Percentiles rank a stretch among this genome's conserved stretches.
Conservation (phyloP, 2,888 invertebrate genomes). For the Macaria notata region DNA sequence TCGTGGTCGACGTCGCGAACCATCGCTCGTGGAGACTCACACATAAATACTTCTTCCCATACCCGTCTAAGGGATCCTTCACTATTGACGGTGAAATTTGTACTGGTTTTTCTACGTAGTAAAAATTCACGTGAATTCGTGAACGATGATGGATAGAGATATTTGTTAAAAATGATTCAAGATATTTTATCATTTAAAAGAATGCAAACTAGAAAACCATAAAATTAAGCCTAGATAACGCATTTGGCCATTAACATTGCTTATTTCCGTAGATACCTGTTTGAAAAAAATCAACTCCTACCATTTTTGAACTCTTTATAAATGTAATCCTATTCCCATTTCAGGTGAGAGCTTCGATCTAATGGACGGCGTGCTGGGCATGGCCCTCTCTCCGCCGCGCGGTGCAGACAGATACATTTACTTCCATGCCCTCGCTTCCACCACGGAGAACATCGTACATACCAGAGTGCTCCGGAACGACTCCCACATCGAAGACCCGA, state of each 20-base stretch:
- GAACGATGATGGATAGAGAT: too few relatives aligned
- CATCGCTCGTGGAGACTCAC: constrained; percentile 83
- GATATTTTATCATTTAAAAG: too few relatives aligned
- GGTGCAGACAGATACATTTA: constrained; percentile 79
- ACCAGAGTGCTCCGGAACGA: constrained; percentile 84
- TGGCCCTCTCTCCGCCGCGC: constrained; percentile 83
- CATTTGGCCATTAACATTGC: too few relatives aligned
- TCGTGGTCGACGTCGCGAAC: constrained; percentile 84
- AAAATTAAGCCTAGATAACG: too few relatives aligned
- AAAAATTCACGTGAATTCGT: too few relatives aligned
- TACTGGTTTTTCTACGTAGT: neutral
- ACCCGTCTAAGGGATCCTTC: constrained; percentile 84
- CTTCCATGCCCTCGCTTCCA: constrained; percentile 87
- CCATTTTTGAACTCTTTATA: too few relatives aligned
- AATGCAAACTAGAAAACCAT: too few relatives aligned
- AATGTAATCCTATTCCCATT: constrained; percentile 16
- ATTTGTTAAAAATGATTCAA: too few relatives aligned
- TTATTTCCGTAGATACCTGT: too few relatives aligned
- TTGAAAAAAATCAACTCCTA: too few relatives aligned
- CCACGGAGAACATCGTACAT: constrained; percentile 84
- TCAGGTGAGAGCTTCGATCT: constrained; percentile 85
- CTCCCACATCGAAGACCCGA: constrained; percentile 69
- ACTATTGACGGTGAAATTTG: constrained; percentile 77
- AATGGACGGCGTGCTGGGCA: constrained; percentile 88
- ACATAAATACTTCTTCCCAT: constrained; percentile 86